A percentile compares a stretch with the other conserved stretches of the same genome.
These are phyloP conservation scores for Crotalus helleri DNA, from an alignment of 2,113 vertebrate genomes.

Conservation along the genomic window DNA sequence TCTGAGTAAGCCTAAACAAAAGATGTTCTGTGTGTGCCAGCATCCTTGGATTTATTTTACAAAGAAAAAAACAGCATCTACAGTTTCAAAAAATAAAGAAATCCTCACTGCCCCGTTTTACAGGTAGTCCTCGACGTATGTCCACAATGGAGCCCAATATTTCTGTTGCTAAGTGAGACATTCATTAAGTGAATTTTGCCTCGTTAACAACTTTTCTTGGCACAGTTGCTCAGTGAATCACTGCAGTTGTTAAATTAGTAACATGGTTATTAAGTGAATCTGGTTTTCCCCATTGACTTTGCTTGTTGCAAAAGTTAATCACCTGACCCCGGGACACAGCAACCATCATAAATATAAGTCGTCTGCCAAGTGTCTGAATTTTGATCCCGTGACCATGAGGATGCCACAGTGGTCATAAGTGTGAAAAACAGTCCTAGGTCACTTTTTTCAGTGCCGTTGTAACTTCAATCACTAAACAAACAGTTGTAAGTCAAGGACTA, in stretches of 20 bases:
- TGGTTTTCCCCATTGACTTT: background rate
- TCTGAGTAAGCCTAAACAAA: background rate
- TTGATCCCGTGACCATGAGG: no score
- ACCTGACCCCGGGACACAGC: background rate
- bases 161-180: background rate
- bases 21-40: background rate
- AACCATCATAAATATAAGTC: background rate
- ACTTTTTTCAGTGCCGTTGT: background rate
- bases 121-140: background rate
- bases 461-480: background rate
- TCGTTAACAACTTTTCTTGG: no score
- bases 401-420: no score
- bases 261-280: background rate
- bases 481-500: background rate
- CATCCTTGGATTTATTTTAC: background rate
- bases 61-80: background rate
- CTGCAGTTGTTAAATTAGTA: no score
- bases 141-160: background rate
- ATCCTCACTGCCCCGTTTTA: background rate
- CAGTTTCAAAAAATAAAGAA: background rate
- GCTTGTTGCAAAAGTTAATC: background rate
- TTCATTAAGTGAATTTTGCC: no score
- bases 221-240: no score
- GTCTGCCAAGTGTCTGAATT: background rate
- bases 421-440: no score